Conservation (phyloP, 2,113 vertebrate genomes). For the Grallaria varia region DNA sequence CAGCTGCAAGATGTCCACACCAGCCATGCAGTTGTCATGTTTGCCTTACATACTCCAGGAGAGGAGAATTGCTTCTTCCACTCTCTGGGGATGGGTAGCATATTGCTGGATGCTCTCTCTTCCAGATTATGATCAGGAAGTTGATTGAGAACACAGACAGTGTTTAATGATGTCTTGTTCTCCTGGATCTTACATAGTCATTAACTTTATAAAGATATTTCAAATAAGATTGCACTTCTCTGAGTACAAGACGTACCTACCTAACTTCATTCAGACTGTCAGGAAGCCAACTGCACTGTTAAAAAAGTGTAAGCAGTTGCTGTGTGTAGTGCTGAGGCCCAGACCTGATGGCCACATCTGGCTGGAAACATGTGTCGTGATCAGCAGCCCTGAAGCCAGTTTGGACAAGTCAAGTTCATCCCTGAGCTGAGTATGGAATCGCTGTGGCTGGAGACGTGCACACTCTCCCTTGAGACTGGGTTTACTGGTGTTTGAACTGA, state of each 20-base stretch:
- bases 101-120: not conserved
- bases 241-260: not conserved
- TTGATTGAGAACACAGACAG: not conserved
- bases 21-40: not conserved
- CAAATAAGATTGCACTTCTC: not conserved
- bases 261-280: not conserved
- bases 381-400: not conserved
- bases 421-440: not conserved
- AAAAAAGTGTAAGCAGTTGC: not conserved
- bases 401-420: not conserved
- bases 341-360: not conserved
- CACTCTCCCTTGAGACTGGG: not conserved
- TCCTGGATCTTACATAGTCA: conserved; percentile 8
- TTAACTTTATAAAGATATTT: conserved; percentile 38
- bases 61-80: not conserved
- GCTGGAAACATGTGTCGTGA: fast-evolving
- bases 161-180: conserved; percentile 34
- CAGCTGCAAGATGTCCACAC: not conserved
- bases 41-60: not conserved
- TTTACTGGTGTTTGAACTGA: not conserved
- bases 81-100: not conserved
- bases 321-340: not conserved
- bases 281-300: not conserved
- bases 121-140: conserved; percentile 23
- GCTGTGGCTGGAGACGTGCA: not conserved